Percentiles rank a stretch among this genome's conserved stretches.
phyloP scores from a whole-genome alignment of 2,113 vertebrate genomes.

The Cyphomyrus plagiostoma region DNA sequence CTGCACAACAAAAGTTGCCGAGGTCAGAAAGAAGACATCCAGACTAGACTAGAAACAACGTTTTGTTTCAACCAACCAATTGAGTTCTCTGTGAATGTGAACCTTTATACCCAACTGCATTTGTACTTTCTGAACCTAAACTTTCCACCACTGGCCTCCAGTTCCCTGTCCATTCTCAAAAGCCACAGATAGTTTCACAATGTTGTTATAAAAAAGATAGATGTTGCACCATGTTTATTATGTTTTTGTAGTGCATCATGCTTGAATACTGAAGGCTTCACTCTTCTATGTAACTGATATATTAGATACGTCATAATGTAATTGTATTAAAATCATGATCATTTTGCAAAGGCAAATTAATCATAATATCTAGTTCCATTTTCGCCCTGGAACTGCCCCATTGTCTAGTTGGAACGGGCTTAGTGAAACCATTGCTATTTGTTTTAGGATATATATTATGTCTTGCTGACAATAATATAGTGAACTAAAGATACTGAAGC shows the following conservation, averaged over 20 bases:
- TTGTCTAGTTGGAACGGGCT: not conserved
- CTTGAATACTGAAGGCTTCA: conserved; percentile 24
- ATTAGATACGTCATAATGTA: not conserved
- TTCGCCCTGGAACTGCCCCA: not conserved
- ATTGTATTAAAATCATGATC: not conserved
- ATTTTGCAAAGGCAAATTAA: not conserved
- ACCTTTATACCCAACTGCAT: not conserved
- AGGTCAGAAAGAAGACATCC: not conserved
- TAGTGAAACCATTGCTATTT: not conserved
- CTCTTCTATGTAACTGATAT: not conserved
- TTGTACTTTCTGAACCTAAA: not conserved
- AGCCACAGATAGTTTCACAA: not conserved
- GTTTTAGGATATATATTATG: not conserved
- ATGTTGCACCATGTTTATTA: not conserved
- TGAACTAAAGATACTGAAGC: not conserved
- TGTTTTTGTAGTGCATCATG: conserved; percentile 14
- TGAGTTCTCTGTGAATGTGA: not conserved
- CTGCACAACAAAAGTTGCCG: not conserved
- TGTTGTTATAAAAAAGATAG: not conserved
- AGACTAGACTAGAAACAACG: not conserved
- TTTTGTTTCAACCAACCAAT: not conserved
- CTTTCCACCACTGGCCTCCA: not conserved
- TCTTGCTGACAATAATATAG: not conserved
- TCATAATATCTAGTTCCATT: not conserved
- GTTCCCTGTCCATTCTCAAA: not conserved